Conservation (phyloP, 2,113 vertebrate genomes). For the Globicephala melas region DNA sequence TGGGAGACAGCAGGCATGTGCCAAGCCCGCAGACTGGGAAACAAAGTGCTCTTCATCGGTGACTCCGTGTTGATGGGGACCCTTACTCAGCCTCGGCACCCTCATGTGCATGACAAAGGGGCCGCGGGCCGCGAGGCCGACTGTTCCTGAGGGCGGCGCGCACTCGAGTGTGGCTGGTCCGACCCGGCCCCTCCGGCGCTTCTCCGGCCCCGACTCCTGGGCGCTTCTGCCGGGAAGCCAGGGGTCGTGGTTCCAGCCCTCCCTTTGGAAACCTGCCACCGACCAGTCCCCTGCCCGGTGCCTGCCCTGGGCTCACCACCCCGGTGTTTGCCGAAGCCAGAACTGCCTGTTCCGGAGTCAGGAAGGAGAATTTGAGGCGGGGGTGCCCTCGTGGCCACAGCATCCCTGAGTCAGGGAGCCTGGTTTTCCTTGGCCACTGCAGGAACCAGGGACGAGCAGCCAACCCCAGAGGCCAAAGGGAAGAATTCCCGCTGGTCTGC, state of each 20-base stretch:
- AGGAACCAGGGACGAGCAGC: too few relatives aligned
- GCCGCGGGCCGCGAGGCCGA: not conserved
- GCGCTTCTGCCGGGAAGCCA: not conserved
- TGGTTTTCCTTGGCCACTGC: not conserved
- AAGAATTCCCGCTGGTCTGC: not conserved
- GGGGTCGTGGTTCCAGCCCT: too few relatives aligned
- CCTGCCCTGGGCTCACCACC: not conserved
- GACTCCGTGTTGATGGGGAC: constrained; percentile 82
- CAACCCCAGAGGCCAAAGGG: not conserved
- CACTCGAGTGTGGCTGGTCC: not conserved
- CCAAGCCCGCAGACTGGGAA: constrained; percentile 87
- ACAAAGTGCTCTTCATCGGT: constrained; percentile 85
- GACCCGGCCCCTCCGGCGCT: not conserved
- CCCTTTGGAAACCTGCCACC: not conserved
- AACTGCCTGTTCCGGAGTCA: not conserved
- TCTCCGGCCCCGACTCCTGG: not conserved
- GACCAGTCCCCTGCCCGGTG: not conserved
- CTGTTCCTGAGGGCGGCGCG: not conserved
- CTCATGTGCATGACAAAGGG: constrained; percentile 77
- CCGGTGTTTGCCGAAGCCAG: not conserved
- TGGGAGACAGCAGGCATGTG: constrained; percentile 92
- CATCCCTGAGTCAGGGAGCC: not conserved
- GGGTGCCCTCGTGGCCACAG: not conserved
- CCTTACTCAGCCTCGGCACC: constrained; percentile 78
- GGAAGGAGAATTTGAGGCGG: not conserved